A percentile compares a stretch with the other conserved stretches of the same genome.
These are phyloP conservation scores for Drosophila busckii DNA, from an alignment of 1,140 invertebrate genomes.

Conservation along the genomic window DNA sequence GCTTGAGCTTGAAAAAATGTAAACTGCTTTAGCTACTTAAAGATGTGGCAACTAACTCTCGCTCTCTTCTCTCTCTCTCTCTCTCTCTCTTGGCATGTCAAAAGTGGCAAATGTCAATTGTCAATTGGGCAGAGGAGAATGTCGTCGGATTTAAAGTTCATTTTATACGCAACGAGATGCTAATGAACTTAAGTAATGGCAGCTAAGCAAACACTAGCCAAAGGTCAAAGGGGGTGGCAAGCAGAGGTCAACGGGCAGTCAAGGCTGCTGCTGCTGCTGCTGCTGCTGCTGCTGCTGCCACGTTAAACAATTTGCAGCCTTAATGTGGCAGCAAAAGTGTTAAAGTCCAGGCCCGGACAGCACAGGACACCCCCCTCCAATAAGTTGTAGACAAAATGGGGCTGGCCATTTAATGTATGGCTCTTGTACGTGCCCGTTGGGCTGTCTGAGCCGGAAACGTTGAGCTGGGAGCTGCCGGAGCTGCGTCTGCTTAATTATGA, in stretches of 20 bases:
- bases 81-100: conserved; percentile 19
- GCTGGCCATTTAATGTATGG: conserved; percentile 53
- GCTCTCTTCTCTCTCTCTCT: background rate
- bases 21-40: too few species aligned
- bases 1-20: too few species aligned
- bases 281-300: conserved; percentile 24
- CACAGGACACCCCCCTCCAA: too few species aligned
- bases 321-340: conserved; percentile 73
- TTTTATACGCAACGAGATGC: conserved; percentile 45
- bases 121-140: conserved; percentile 21
- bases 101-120: conserved; percentile 54
- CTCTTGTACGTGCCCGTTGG: conserved; percentile 58
- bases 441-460: too few species aligned
- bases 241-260: background rate
- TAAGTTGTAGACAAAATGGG: conserved; percentile 59
- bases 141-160: conserved; percentile 28
- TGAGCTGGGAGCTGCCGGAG: too few species aligned
- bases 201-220: background rate
- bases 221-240: too few species aligned
- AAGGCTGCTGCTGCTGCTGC: conserved; percentile 8
- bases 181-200: conserved; percentile 68
- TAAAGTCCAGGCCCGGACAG: conserved; percentile 66
- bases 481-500: too few species aligned
- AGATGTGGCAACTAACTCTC: background rate
- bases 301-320: conserved; percentile 71